Base-by-base conservation (phyloP, 2,113 vertebrate species). In the Podarcis cretensis region DNA sequence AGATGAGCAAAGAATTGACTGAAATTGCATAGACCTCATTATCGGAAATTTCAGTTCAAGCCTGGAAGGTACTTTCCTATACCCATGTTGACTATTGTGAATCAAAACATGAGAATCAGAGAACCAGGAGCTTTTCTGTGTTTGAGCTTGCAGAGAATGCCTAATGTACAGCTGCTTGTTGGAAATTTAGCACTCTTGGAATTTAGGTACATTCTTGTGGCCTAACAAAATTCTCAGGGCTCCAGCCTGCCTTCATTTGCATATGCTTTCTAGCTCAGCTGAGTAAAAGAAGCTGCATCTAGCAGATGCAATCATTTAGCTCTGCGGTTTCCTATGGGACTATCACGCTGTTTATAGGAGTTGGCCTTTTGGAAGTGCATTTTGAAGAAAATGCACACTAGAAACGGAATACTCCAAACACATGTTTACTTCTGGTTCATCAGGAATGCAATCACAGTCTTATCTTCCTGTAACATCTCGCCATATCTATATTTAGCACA, bases 201-300 rank as follows among this genome's bases (percentile, higher is more conserved):
- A 37, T 14, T 25, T 74, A 48, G 18, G 10, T 30, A 0, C 0
- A 92, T 92, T 78, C 77, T 1, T 94, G 76, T 35, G 65, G 78
- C 87, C 92, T 88, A 84, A 87, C n/a, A 86, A n/a, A 92, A 94
- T 81, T 18, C 54, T 93, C 57, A 57, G 74, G 69, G 40, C 32
- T 94, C 92, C 83, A 89, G 85, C 32, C 43, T 73, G 89, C 66
- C 9, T 5, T 93, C 85, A 93, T 93, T 90, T 89, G 83, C 87
- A 75, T 57, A 86, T 40, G 81, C 14, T 91, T 75, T 74, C 48
- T 91, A 54, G 89, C 6, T 87, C 40, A 35, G 83, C 6, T 79
- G 82, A 92, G 88, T 66, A 88, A 92, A 92, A 85, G 20, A 88
- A 20, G 43, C 84, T 48, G 86, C 86, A 77, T 90, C 21, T 73